A percentile compares a stretch with the other conserved stretches of the same genome.
Conservation (phyloP, 1,140 invertebrate species). For the Cydia fagiglandana region DNA sequence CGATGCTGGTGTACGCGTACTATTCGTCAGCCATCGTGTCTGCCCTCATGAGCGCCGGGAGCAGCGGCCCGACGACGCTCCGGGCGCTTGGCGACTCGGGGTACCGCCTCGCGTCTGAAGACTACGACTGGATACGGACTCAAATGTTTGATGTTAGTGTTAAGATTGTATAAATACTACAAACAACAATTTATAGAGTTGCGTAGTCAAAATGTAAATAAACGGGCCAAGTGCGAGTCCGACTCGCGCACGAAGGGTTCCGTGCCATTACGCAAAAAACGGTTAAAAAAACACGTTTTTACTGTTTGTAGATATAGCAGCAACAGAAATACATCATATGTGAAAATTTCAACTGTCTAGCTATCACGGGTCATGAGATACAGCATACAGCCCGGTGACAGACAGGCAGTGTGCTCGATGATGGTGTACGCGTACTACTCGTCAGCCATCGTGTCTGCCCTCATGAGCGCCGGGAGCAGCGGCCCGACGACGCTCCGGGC, state of each 20-base stretch:
- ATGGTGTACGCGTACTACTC: slow-evolving; percentile 69
- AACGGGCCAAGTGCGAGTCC: no score
- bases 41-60: slow-evolving; percentile 59
- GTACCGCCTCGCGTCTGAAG: slow-evolving; percentile 61
- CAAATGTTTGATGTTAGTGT: slow-evolving; percentile 63
- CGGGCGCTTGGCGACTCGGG: slow-evolving; percentile 56
- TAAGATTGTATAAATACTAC: no score
- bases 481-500: slow-evolving; percentile 54
- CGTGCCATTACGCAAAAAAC: no score
- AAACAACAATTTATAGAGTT: no score
- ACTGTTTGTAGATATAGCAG: no score
- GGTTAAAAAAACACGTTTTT: no score
- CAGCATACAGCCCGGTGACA: no score
- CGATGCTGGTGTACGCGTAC: slow-evolving; percentile 68
- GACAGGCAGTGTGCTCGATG: slow-evolving; percentile 60
- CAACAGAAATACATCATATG: no score
- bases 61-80: slow-evolving; percentile 55
- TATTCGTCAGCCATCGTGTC: slow-evolving; percentile 69
- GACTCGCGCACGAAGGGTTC: no score
- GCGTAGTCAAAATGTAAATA: no score
- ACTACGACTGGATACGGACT: slow-evolving; percentile 64
- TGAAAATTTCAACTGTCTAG: no score
- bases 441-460: slow-evolving; percentile 62
- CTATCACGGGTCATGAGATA: no score
- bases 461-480: slow-evolving; percentile 60